Base-by-base conservation (phyloP, 2,888 invertebrate species). In the Allophyes oxyacanthae region DNA sequence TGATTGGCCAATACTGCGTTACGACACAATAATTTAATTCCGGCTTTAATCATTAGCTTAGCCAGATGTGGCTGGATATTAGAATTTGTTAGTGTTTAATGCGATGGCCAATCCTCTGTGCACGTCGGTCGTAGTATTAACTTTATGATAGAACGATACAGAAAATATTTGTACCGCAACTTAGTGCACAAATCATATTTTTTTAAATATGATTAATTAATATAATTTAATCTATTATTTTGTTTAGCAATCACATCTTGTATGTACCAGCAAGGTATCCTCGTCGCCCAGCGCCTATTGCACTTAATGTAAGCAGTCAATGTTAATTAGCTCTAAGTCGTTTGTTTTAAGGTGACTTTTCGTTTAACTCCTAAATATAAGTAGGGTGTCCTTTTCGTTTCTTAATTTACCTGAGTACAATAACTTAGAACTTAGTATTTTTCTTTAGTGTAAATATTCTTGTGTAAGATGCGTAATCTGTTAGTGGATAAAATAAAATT, bases 401-500 rank as follows among this genome's bases (percentile, higher is more conserved):
- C 77, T 82, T 84, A 72, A 73, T 84, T 83, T 82, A 84, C 86
- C 82, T 84, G 87, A 90, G 86, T 90, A 89, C 89, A 88, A 86
- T 87, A 84, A 84, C 81, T 75, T 81, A 83, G 81, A 79, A 72
- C 76, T 77, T 85, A 84, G 84, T 79, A 75, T 82, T 69, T 78
- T 76, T 78, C 68, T 74, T 80, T 81, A 73, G 57, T 91, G 90
- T 90, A 91, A 82, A 91, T 91, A 90, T 81, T 82, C 75, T 80
- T 75, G 73, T 86, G 83, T 89, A 87, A 87, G 77, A 76, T 78
- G 78, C 83, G 77, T 88, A 86, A 87, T 79, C 82, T 84, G 82
- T 88, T 91, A 90, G 90, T 85, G 82, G 85, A 85, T 89, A 85
- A 83, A 88, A 84, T 83, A 84, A 84, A 81, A 88, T 87, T 87